A percentile compares a stretch with the other conserved stretches of the same genome.
These are phyloP conservation scores for Solenodon paradoxus DNA, from an alignment of 2,113 vertebrate genomes.

Conservation along the genomic window DNA sequence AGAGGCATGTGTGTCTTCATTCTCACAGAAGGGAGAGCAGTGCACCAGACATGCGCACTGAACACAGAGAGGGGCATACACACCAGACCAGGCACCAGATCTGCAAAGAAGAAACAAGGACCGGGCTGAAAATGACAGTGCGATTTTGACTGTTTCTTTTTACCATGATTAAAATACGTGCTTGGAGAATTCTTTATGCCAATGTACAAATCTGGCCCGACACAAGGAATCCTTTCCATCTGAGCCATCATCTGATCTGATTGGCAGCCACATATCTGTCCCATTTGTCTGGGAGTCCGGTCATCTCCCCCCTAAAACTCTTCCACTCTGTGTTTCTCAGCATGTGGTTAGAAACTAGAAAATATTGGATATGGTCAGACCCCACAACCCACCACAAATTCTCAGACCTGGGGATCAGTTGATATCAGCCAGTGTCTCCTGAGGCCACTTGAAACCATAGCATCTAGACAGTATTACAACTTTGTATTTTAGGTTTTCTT, in stretches of 20 bases:
- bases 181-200: not conserved
- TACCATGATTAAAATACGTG: not conserved
- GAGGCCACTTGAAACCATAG: not conserved
- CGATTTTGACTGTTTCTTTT: not conserved
- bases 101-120: not conserved
- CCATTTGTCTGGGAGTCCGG: not conserved
- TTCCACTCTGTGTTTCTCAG: not conserved
- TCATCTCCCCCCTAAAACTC: not conserved
- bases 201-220: not conserved
- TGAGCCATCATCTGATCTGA: not conserved
- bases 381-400: too few species aligned
- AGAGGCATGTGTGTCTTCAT: not conserved
- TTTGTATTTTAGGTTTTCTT: not conserved
- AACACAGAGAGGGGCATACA: not conserved
- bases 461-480: not conserved
- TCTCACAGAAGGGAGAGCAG: not conserved
- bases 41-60: too few species aligned
- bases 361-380: not conserved
- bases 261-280: not conserved
- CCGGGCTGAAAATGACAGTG: not conserved
- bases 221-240: not conserved
- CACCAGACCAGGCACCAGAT: not conserved
- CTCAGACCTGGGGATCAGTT: not conserved
- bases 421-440: not conserved
- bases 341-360: not conserved